phyloP scores from a whole-genome alignment of 2,888 invertebrate species.

The Volucella inanis region DNA sequence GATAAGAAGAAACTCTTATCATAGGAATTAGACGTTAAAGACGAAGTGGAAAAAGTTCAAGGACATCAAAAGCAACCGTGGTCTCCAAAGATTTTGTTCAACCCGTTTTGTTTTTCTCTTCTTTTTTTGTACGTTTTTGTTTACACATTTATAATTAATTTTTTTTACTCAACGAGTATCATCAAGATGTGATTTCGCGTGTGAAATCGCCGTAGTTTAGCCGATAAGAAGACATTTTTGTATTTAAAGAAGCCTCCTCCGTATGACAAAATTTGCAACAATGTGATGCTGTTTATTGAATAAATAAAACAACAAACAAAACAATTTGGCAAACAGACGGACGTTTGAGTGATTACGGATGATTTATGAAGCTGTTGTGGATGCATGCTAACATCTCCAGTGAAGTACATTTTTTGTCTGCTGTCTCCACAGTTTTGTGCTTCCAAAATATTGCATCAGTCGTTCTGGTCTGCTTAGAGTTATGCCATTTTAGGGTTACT shows the following conservation, averaged over 20 bases:
- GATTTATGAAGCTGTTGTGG: no score
- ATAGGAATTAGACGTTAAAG: slow-evolving; percentile 75
- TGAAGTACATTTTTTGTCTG: no score
- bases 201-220: slow-evolving; percentile 24
- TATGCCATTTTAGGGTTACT: no score
- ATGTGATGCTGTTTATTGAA: slow-evolving; percentile 42
- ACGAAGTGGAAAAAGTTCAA: slow-evolving; percentile 7
- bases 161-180: slow-evolving; percentile 7
- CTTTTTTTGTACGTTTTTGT: slow-evolving; percentile 38
- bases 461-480: no score
- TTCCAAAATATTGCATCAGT: no score
- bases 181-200: slow-evolving; percentile 8
- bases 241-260: slow-evolving; percentile 28
- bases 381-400: no score
- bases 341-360: no score
- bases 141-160: not conserved
- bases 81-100: slow-evolving; percentile 35
- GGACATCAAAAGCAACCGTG: slow-evolving; percentile 13
- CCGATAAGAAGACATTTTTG: slow-evolving; percentile 49
- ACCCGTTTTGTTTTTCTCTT: no score
- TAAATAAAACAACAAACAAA: slow-evolving; percentile 33
- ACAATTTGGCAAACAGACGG: not conserved
- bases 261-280: slow-evolving; percentile 10
- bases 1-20: slow-evolving; percentile 81
- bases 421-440: no score